Evolutionary conservation across 2,797 vertebrate species (phyloP).

Genomic region (Ctenochaetus hawaiiensis): DNA sequence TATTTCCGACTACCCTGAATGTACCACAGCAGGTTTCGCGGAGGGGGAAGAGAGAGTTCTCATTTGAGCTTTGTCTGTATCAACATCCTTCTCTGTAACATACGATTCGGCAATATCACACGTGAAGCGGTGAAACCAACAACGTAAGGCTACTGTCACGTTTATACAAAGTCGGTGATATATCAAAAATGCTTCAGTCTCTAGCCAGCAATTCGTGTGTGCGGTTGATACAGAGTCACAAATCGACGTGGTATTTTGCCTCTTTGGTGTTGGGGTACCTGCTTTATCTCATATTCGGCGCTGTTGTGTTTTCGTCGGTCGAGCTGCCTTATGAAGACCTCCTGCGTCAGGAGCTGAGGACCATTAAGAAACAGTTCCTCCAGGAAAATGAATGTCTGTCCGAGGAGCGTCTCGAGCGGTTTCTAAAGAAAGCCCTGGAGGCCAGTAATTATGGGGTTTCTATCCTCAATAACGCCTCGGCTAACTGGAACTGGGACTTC

Average conservation of each 20-base stretch:
- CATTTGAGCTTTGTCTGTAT: slow-evolving; percentile 50
- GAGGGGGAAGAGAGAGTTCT: slow-evolving; percentile 32
- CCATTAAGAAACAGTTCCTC: slow-evolving; percentile 91
- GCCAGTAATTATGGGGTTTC: slow-evolving; percentile 98
- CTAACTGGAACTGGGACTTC: slow-evolving; percentile 99
- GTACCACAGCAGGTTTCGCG: slow-evolving; percentile 60
- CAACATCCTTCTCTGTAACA: slow-evolving; percentile 22
- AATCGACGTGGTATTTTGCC: slow-evolving; percentile 92
- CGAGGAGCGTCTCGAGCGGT: slow-evolving; percentile 91
- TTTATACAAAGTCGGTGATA: not conserved
- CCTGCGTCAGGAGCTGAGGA: slow-evolving; percentile 91
- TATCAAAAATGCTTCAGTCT: slow-evolving; percentile 90
- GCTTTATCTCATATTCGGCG: slow-evolving; percentile 93
- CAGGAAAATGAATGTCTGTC: slow-evolving; percentile 91
- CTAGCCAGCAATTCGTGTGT: slow-evolving; percentile 91
- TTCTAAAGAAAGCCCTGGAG: slow-evolving; percentile 91
- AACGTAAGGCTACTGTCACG: not conserved
- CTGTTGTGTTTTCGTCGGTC: slow-evolving; percentile 94
- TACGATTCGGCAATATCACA: not conserved
- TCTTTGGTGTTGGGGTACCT: slow-evolving; percentile 91
- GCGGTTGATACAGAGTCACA: slow-evolving; percentile 92
- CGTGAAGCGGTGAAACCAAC: not conserved
- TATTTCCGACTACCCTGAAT: slow-evolving; percentile 47
- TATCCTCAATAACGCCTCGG: slow-evolving; percentile 93
- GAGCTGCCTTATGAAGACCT: slow-evolving; percentile 95